Conservation (phyloP, 2,797 vertebrate genomes). For the Clarias fuscus region DNA sequence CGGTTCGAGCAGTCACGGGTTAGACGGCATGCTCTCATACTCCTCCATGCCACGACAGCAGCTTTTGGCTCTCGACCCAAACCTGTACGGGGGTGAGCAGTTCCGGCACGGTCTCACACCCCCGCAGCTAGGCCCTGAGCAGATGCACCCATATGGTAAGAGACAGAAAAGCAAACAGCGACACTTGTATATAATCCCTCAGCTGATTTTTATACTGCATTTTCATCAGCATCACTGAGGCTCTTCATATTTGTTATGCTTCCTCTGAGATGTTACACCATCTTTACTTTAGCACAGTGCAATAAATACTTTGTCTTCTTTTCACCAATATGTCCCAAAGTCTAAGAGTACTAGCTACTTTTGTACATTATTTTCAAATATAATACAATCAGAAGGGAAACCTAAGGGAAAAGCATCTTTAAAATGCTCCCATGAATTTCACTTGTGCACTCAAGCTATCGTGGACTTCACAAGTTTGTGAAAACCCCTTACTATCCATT, state of each 20-base stretch:
- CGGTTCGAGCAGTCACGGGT: constrained; percentile 81
- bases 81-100: constrained; percentile 81
- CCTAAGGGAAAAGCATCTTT: neutral
- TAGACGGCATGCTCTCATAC: constrained; percentile 85
- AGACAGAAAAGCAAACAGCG: neutral
- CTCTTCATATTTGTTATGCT: neutral
- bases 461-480: neutral
- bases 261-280: too few relatives aligned
- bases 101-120: constrained; percentile 88
- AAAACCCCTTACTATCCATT: neutral
- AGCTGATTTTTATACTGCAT: neutral
- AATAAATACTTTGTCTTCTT: neutral
- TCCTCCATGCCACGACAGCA: constrained; percentile 83
- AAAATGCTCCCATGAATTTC: neutral
- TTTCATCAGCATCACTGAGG: neutral
- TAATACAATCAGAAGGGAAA: too few relatives aligned
- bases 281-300: neutral
- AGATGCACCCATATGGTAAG: constrained; percentile 87
- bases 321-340: neutral
- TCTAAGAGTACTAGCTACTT: neutral
- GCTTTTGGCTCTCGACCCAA: constrained; percentile 83
- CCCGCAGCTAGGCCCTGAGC: constrained; percentile 82
- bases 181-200: neutral
- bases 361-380: neutral
- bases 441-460: too few relatives aligned